Percentiles rank a stretch among this genome's conserved stretches.
Conservation (phyloP, 2,113 vertebrate species). For the Sterna hirundo region DNA sequence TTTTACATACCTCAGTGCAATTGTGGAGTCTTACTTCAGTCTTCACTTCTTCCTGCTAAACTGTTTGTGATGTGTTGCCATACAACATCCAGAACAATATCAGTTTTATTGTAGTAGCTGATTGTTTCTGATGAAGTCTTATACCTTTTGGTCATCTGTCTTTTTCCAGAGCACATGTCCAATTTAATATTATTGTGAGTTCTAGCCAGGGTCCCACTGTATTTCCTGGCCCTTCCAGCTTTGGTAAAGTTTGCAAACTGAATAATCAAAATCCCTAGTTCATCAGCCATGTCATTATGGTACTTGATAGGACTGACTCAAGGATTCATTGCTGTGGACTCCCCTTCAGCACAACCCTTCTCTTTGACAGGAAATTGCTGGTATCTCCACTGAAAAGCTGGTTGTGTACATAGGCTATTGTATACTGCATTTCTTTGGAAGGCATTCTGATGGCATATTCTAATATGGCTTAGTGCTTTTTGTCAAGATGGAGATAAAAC, state of each 20-base stretch:
- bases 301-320: neutral
- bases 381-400: neutral
- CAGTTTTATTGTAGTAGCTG: neutral
- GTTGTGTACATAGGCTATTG: rapidly evolving
- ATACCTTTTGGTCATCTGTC: neutral
- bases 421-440: neutral
- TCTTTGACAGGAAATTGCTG: neutral
- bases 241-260: neutral
- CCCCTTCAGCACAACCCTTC: neutral
- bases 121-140: neutral
- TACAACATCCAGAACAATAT: neutral
- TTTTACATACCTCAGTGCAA: neutral
- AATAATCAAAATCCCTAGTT: neutral
- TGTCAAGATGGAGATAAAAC: neutral
- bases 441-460: neutral
- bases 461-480: neutral
- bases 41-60: neutral
- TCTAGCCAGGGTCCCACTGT: neutral
- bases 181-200: neutral
- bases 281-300: neutral
- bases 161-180: neutral
- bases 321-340: neutral
- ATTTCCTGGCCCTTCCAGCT: neutral
- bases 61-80: neutral
- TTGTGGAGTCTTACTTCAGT: neutral